A percentile compares a stretch with the other conserved stretches of the same genome.
phyloP scores from a whole-genome alignment of 2,888 invertebrate species.

The Incurvaria masculella region DNA sequence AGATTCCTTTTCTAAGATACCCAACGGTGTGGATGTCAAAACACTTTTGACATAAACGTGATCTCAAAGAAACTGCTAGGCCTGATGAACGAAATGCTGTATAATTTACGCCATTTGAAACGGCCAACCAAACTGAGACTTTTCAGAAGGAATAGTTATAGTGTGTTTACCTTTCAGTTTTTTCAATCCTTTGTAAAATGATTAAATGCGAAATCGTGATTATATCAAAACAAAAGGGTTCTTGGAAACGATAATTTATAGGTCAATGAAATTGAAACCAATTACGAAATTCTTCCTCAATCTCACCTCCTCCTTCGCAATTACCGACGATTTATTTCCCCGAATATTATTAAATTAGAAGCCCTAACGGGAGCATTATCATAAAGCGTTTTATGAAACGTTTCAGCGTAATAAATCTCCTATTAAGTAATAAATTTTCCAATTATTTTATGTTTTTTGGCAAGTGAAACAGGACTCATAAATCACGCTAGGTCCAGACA shows the following conservation, averaged over 20 bases:
- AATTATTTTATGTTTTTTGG: slow-evolving; percentile 8
- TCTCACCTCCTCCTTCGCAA: neutral
- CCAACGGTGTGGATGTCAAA: no score
- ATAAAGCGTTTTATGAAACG: neutral
- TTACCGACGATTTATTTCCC: neutral
- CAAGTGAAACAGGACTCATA: neutral
- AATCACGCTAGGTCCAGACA: neutral
- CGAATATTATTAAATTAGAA: neutral
- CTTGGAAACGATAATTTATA: neutral
- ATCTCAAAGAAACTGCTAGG: no score
- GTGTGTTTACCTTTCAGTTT: no score
- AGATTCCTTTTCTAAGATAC: no score
- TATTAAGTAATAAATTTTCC: slow-evolving; percentile 8
- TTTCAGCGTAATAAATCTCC: slow-evolving; percentile 24
- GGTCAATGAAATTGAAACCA: neutral
- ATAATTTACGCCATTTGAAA: no score
- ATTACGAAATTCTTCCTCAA: neutral
- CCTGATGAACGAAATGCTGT: no score
- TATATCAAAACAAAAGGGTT: neutral
- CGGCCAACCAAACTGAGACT: no score
- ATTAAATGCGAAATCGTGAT: no score
- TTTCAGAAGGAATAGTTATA: no score
- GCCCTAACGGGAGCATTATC: neutral
- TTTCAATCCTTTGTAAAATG: no score
- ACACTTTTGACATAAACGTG: no score